Conservation (phyloP, 2,888 invertebrate species). For the Microchrysa polita region DNA sequence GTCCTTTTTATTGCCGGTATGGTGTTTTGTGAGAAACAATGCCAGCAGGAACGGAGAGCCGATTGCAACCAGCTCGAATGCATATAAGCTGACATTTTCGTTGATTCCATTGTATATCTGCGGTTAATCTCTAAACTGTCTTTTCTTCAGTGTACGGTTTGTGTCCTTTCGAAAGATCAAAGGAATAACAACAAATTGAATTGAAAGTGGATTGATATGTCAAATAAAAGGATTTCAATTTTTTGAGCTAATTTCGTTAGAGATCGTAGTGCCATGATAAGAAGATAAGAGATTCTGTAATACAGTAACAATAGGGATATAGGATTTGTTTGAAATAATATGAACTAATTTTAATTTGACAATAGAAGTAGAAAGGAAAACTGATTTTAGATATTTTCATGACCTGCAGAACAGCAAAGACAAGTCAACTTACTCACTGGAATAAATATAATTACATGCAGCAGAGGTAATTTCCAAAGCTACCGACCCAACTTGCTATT, state of each 20-base stretch:
- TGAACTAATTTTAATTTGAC: too few relatives aligned
- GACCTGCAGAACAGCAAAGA: too few relatives aligned
- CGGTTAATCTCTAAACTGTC: conserved; percentile 35
- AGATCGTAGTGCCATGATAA: neutral
- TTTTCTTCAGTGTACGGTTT: neutral
- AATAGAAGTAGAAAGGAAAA: too few relatives aligned
- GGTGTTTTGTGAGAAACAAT: conserved; percentile 18
- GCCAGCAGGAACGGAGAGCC: neutral
- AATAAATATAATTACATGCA: too few relatives aligned
- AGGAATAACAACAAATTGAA: conserved; percentile 2
- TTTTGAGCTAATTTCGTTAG: conserved; percentile 47
- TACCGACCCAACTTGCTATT: too few relatives aligned
- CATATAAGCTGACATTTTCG: conserved; percentile 35
- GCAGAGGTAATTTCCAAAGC: too few relatives aligned
- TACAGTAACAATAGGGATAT: too few relatives aligned
- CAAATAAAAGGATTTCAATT: conserved; percentile 47
- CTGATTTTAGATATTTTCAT: too few relatives aligned
- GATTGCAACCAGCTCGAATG: too few relatives aligned
- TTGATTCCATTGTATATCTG: conserved; percentile 38
- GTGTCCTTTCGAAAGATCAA: neutral
- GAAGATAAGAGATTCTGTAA: neutral
- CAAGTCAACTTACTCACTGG: too few relatives aligned
- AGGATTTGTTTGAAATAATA: too few relatives aligned
- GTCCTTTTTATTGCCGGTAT: conserved; percentile 35
- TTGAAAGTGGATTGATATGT: conserved; percentile 46